These are phyloP conservation scores for Luidia sarsii DNA, from an alignment of 53 echinoderm and acorn worm genomes.

Conservation along the genomic window DNA sequence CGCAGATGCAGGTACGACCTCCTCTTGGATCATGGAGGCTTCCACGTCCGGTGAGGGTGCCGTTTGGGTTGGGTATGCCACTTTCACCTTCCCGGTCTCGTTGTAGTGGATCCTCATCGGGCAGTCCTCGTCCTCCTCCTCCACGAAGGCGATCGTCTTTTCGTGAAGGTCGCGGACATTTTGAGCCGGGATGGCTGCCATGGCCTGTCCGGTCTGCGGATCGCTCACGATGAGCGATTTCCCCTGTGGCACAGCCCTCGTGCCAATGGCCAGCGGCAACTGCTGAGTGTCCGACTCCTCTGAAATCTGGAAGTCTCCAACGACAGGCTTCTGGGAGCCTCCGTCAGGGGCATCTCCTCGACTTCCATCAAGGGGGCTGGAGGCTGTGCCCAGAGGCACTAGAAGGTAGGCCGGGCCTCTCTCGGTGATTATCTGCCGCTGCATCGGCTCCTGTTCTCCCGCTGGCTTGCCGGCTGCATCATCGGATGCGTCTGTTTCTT, in stretches of 20 bases:
- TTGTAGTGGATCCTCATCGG: slow-evolving; percentile 70
- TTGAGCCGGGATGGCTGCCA: slow-evolving; percentile 68
- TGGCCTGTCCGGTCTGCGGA: slow-evolving; percentile 65
- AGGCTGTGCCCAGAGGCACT: slow-evolving; percentile 56
- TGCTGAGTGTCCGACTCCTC: slow-evolving; percentile 10
- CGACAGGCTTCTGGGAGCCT: slow-evolving; percentile 9
- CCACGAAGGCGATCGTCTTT: slow-evolving; percentile 57
- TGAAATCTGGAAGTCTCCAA: slow-evolving; percentile 18
- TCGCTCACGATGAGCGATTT: slow-evolving; percentile 62
- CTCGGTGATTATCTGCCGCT: slow-evolving; percentile 77
- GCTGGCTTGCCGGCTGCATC: neutral
- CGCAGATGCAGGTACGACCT: neutral
- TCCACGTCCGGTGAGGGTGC: neutral
- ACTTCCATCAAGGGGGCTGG: slow-evolving; percentile 34
- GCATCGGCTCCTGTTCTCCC: slow-evolving; percentile 47
- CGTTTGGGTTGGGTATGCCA: slow-evolving; percentile 34
- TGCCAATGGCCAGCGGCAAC: slow-evolving; percentile 37
- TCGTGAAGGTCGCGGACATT: slow-evolving; percentile 54
- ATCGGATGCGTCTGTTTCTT: neutral
- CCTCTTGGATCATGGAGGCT: neutral
- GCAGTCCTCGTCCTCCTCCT: slow-evolving; percentile 51
- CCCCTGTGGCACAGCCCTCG: slow-evolving; percentile 45
- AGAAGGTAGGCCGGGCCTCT: slow-evolving; percentile 84
- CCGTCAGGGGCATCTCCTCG: slow-evolving; percentile 46
- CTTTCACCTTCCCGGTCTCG: slow-evolving; percentile 56